These are phyloP conservation scores for Rhinichthys osculus DNA, from an alignment of 2,797 vertebrate genomes.

Conservation along the genomic window DNA sequence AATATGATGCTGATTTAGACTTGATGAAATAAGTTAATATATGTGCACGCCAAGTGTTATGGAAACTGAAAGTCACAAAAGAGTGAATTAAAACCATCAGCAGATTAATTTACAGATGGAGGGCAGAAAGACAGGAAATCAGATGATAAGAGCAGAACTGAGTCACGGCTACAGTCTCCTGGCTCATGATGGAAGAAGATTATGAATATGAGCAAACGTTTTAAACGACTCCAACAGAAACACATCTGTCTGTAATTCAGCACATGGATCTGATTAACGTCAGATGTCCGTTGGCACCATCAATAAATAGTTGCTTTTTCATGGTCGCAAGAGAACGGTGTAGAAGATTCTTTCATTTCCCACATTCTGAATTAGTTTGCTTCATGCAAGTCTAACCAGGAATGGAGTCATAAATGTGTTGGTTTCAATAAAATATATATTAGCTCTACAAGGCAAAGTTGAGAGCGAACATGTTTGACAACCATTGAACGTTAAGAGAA, in stretches of 20 bases:
- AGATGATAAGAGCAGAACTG: slow-evolving; percentile 6
- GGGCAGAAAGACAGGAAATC: slow-evolving; percentile 55
- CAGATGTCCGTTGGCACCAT: slow-evolving; percentile 51
- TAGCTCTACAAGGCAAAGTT: not conserved
- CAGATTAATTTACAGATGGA: slow-evolving; percentile 34
- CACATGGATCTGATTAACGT: slow-evolving; percentile 55
- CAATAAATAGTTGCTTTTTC: slow-evolving; percentile 31
- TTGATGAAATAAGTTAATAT: not conserved
- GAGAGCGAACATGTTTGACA: not conserved
- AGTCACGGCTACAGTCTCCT: slow-evolving; percentile 21
- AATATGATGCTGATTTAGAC: not conserved
- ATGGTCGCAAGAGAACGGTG: not conserved
- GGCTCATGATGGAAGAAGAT: slow-evolving; percentile 11
- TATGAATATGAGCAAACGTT: slow-evolving; percentile 27
- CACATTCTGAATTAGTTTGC: not conserved
- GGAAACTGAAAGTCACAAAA: not conserved
- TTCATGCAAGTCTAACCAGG: not conserved
- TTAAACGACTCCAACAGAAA: slow-evolving; percentile 38
- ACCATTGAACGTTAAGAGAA: not conserved
- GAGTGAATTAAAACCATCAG: not conserved
- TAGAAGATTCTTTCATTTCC: not conserved
- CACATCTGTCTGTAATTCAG: slow-evolving; percentile 66
- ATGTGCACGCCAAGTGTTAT: not conserved
- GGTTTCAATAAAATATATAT: not conserved
- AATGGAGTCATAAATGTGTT: slow-evolving; percentile 15